phyloP scores from a whole-genome alignment of 2,113 vertebrate species.

The Engraulis encrasicolus region DNA sequence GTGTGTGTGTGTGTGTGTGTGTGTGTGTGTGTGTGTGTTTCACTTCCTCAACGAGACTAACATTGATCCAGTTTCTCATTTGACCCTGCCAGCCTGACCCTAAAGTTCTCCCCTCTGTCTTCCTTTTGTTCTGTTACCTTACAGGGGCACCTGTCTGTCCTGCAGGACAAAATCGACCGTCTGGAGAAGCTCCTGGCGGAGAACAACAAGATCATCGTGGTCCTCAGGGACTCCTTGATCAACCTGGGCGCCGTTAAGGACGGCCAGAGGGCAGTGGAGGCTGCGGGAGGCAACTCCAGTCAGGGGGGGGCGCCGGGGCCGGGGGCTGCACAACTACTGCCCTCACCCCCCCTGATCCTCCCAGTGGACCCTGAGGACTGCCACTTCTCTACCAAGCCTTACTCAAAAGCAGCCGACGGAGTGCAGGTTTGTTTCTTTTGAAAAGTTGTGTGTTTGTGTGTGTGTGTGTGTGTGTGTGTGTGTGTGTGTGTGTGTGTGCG shows the following conservation, averaged over 20 bases:
- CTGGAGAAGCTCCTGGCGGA: constrained; percentile 86
- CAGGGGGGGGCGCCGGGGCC: too few species aligned
- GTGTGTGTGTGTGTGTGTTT: neutral
- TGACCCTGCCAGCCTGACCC: too few species aligned
- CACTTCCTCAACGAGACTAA: neutral
- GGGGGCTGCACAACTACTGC: constrained; percentile 59
- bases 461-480: neutral
- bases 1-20: neutral
- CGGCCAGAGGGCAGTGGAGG: constrained; percentile 64
- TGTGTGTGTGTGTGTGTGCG: neutral
- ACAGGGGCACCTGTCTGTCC: constrained; percentile 85
- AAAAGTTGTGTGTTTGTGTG: too few species aligned
- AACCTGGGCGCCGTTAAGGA: constrained; percentile 82
- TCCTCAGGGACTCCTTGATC: constrained; percentile 85
- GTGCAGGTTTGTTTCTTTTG: constrained; percentile 82
- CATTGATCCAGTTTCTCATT: neutral
- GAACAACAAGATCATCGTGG: constrained; percentile 91
- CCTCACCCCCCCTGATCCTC: constrained; percentile 57
- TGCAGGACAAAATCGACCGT: constrained; percentile 91
- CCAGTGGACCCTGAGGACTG: constrained; percentile 73
- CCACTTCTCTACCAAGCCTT: constrained; percentile 68
- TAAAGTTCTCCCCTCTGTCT: constrained; percentile 18
- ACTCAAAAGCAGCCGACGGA: constrained; percentile 51
- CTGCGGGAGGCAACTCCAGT: constrained; percentile 76
- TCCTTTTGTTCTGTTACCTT: too few species aligned